A percentile compares a stretch with the other conserved stretches of the same genome.
These are phyloP conservation scores for Macrotrachela quadricornifera DNA, from an alignment of 1,140 invertebrate genomes.

Conservation along the genomic window DNA sequence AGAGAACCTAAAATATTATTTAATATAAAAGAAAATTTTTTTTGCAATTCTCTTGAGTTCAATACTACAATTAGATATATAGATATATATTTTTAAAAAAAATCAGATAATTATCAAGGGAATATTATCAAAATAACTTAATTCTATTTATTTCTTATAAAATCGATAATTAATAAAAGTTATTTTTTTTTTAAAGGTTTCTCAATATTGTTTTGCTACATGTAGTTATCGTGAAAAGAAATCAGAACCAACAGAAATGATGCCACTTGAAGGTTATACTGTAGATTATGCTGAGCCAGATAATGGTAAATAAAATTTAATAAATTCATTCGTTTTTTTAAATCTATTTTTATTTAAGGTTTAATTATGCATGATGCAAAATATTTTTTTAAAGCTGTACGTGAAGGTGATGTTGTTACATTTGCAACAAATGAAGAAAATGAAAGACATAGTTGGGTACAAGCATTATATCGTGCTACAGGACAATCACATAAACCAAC, in stretches of 20 bases:
- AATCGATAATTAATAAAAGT: too few relatives aligned
- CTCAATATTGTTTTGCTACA: constrained; percentile 98
- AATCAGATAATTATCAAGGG: too few relatives aligned
- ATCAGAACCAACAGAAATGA: constrained; percentile 94
- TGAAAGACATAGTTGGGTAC: constrained; percentile 89
- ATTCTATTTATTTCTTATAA: too few relatives aligned
- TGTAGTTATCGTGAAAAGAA: constrained; percentile 99
- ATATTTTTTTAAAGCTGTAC: constrained; percentile 90
- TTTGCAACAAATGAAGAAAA: constrained; percentile 95
- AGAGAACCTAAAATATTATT: too few relatives aligned
- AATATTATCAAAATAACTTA: too few relatives aligned
- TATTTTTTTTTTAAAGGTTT: constrained; percentile 48
- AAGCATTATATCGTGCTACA: constrained; percentile 85
- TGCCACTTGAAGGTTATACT: constrained; percentile 94
- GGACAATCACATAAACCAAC: constrained; percentile 96
- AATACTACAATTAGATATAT: too few relatives aligned
- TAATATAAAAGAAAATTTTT: too few relatives aligned
- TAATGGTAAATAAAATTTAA: constrained; percentile 11
- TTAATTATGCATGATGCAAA: constrained; percentile 44
- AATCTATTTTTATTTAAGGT: not conserved
- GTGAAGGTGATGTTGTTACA: constrained; percentile 86
- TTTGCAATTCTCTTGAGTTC: too few relatives aligned
- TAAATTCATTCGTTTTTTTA: too few relatives aligned
- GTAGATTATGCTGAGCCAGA: constrained; percentile 90
- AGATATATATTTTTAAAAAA: too few relatives aligned